Conservation (phyloP, 2,888 invertebrate species). For the Drosophila nr. perissopoda region DNA sequence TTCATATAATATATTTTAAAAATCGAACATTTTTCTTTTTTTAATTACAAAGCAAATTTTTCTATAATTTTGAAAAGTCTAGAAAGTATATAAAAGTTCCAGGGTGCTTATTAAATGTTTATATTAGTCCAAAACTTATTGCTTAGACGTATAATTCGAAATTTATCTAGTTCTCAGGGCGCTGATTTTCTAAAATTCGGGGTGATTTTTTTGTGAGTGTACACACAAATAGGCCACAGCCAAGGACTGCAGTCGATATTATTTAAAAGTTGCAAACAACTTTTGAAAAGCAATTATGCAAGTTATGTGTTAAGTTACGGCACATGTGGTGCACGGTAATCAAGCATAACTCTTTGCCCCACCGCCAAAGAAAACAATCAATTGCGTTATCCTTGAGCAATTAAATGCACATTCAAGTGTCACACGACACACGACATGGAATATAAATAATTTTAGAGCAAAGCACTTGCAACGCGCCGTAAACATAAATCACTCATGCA, state of each 20-base stretch:
- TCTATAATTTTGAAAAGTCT: background rate
- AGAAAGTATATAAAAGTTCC: fast-evolving
- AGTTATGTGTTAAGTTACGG: background rate
- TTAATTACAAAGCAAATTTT: background rate
- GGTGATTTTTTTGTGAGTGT: background rate
- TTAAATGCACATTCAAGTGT: constrained; percentile 63
- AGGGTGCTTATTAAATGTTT: background rate
- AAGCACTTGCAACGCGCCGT: constrained; percentile 39
- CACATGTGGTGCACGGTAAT: constrained; percentile 9
- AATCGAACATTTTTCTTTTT: background rate
- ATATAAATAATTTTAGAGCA: constrained; percentile 56
- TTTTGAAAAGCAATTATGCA: background rate
- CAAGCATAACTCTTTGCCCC: background rate
- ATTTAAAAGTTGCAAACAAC: background rate
- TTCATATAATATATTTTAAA: no score
- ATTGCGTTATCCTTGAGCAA: constrained; percentile 58
- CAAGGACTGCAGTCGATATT: no score
- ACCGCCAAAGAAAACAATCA: constrained; percentile 38
- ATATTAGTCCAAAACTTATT: background rate
- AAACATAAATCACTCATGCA: constrained; percentile 76
- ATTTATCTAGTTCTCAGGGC: background rate
- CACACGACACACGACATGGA: constrained; percentile 47
- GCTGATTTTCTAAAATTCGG: no score
- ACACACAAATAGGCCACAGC: background rate
- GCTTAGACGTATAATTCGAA: background rate